These are phyloP conservation scores for Spialia ferax DNA, from an alignment of 2,888 invertebrate species.

Conservation along the genomic window DNA sequence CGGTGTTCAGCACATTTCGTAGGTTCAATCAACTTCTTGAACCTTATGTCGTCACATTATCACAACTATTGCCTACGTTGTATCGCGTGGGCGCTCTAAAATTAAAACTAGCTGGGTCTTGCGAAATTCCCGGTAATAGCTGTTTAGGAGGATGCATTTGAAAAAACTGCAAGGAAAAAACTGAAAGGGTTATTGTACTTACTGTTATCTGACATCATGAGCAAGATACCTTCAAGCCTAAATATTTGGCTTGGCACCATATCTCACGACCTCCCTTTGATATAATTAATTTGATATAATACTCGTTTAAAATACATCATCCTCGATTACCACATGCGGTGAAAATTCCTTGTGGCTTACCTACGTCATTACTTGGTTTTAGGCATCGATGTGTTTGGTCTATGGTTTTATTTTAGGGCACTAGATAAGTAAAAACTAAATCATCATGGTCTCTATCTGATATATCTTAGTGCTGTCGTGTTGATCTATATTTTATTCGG, in stretches of 20 bases:
- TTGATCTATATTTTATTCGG: no score
- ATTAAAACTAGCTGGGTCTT: background rate
- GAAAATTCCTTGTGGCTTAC: background rate
- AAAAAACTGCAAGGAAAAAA: slow-evolving; percentile 19
- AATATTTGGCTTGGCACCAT: slow-evolving; percentile 25
- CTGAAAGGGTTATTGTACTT: no score
- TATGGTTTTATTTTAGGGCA: no score
- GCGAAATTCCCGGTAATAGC: background rate
- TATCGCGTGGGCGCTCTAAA: background rate
- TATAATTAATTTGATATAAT: no score
- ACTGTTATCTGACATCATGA: slow-evolving; percentile 47
- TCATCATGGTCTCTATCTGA: background rate
- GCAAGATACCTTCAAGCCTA: slow-evolving; percentile 51
- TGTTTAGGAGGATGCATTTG: background rate
- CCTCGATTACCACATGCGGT: background rate
- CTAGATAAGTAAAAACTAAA: no score
- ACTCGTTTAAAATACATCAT: slow-evolving; percentile 13
- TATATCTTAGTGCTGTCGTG: no score
- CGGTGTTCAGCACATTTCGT: background rate
- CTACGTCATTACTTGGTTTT: background rate
- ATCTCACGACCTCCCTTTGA: slow-evolving; percentile 24
- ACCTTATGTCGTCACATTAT: slow-evolving; percentile 41
- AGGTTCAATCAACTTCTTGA: slow-evolving; percentile 22
- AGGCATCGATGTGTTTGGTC: no score
- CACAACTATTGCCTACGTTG: slow-evolving; percentile 36